A percentile compares a stretch with the other conserved stretches of the same genome.
These are phyloP conservation scores for Agrotis exclamationis DNA, from an alignment of 2,888 invertebrate genomes.

Conservation along the genomic window DNA sequence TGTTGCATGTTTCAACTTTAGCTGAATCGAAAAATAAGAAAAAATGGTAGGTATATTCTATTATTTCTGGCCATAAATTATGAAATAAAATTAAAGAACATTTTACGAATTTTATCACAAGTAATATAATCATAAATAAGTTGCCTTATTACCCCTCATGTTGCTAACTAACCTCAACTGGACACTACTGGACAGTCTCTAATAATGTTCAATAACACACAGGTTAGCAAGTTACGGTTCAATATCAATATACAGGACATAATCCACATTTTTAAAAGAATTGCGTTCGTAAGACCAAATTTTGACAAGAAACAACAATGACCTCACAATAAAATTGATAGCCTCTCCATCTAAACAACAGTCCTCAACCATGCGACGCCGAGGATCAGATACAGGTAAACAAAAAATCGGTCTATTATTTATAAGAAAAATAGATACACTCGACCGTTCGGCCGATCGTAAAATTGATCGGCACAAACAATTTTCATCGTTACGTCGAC, in stretches of 20 bases:
- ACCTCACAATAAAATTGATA: constrained; percentile 29
- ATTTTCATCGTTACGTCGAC: constrained; percentile 64
- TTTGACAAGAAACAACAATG: constrained; percentile 14
- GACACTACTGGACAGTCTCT: too few relatives aligned
- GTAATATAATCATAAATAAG: too few relatives aligned
- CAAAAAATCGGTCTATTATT: constrained; percentile 54
- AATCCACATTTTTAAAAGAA: neutral
- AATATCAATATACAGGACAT: too few relatives aligned
- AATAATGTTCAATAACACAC: neutral
- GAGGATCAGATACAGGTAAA: constrained; percentile 55
- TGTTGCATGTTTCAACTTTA: neutral
- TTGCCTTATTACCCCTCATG: too few relatives aligned
- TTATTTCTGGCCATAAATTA: too few relatives aligned
- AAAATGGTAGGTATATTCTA: too few relatives aligned
- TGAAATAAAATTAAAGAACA: too few relatives aligned
- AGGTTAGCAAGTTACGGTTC: neutral
- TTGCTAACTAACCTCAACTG: too few relatives aligned
- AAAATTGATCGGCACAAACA: constrained; percentile 67
- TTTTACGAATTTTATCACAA: too few relatives aligned
- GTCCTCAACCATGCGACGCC: constrained; percentile 13
- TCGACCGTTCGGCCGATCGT: constrained; percentile 58
- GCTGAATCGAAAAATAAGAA: too few relatives aligned
- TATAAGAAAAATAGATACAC: constrained; percentile 61
- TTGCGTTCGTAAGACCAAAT: neutral
- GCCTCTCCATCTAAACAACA: constrained; percentile 31